phyloP scores from a whole-genome alignment of 2,888 invertebrate species.

The Apodemia mormo region DNA sequence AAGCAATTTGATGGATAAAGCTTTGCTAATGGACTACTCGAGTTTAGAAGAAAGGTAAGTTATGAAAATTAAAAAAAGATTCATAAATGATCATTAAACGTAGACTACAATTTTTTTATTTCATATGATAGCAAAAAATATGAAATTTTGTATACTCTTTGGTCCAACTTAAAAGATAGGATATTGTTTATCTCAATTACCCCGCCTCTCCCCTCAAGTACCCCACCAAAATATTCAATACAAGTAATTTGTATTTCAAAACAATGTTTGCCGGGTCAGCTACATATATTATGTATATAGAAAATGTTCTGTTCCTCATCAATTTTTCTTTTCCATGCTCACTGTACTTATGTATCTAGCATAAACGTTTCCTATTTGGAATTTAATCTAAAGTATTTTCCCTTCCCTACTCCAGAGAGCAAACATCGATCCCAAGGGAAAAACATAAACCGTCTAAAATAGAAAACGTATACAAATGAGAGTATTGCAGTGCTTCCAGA shows the following conservation, averaged over 20 bases:
- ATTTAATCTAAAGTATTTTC: conserved; percentile 7
- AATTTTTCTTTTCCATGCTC: background rate
- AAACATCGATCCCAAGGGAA: conserved; percentile 40
- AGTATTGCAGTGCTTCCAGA: conserved; percentile 51
- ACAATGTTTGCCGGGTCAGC: too few species aligned
- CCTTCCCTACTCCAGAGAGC: conserved; percentile 33
- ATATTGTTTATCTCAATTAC: too few species aligned
- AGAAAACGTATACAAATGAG: conserved; percentile 57
- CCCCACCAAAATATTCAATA: too few species aligned
- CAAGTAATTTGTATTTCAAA: too few species aligned
- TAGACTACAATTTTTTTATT: too few species aligned
- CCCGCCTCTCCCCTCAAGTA: too few species aligned
- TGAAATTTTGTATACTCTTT: too few species aligned
- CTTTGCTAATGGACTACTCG: conserved; percentile 45
- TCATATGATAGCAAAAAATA: too few species aligned
- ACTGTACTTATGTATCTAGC: background rate
- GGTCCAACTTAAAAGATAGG: too few species aligned
- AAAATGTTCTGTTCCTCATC: too few species aligned
- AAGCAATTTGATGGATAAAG: conserved; percentile 50
- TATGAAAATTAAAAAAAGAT: conserved; percentile 30
- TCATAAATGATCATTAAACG: background rate
- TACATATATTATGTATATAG: too few species aligned
- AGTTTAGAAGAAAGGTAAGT: conserved; percentile 34
- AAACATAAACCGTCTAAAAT: conserved; percentile 48
- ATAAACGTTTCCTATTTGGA: background rate